Base-by-base conservation (phyloP, 1,140 invertebrate genomes). In the Tetragnatha versicolor region DNA sequence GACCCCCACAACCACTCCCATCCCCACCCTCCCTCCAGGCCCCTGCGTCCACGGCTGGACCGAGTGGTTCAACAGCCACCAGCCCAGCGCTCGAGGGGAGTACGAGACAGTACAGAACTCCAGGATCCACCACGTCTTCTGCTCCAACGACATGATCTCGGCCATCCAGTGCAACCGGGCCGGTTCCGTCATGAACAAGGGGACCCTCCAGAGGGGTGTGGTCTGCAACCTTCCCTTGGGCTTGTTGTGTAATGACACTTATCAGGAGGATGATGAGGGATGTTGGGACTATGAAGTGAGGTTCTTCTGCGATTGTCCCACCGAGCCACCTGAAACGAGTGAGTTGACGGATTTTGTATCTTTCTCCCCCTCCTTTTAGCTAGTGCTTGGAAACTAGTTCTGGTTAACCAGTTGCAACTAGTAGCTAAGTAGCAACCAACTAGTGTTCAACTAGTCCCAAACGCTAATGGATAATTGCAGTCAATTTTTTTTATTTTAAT, bases 231-330 rank as follows among this genome's bases (percentile, higher is more conserved):
- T 84, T 5, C 33, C 81, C n/a, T 10, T 29, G 60, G 85, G 84
- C 20, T 69, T 85, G 2, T 65, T 83, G 5, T 79, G 77, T 27
- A 42, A 22, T 14, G 33, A 70, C 7, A 55, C 63, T 2, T 22
- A 31, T 6, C 37, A 61, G 0, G 27, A 39, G 0, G 66, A 29
- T 31, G 82, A 82, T 0, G 69, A 82, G 20, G 80, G 80, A 49
- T 87, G 86, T 80, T 81, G 70, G 61, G 85, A 88, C 79, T 87
- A 86, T 82, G 86, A 87, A 81, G 82, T 87, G 3, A 80, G 85
- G 39, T 84, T 86, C 79, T 83, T 83, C 77, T 87, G 87, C 82
- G 85, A 87, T 20, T 88, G 87, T 81, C 76, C 76, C 22, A 69
- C 63, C 3, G 12, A 42, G 2, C 35, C 63, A 27, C 49, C 63